phyloP scores from a whole-genome alignment of 1,140 invertebrate species.

The Ceratosolen fusciceps region DNA sequence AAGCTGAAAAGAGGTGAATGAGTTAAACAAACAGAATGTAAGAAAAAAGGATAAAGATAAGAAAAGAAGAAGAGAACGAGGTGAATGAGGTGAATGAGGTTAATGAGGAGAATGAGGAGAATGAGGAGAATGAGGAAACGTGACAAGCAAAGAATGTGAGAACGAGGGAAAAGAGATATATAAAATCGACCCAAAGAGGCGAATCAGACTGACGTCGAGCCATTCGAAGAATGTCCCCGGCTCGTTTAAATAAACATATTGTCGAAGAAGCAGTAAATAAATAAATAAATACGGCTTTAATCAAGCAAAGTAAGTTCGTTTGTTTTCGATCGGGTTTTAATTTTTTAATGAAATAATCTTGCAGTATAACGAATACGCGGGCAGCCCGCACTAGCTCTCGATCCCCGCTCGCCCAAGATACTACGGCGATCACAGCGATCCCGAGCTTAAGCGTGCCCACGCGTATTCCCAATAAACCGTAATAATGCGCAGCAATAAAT shows the following conservation, averaged over 20 bases:
- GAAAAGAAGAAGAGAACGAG: no score
- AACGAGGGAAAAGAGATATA: constrained; percentile 13
- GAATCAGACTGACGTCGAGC: constrained; percentile 14
- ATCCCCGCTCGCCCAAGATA: constrained; percentile 26
- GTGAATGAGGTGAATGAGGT: no score
- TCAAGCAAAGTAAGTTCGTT: constrained; percentile 68
- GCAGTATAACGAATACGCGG: constrained; percentile 66
- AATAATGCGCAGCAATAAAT: constrained; percentile 72
- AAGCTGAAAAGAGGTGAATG: background rate
- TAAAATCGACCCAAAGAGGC: constrained; percentile 13
- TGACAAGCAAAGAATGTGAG: constrained; percentile 14
- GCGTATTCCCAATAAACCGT: constrained; percentile 59
- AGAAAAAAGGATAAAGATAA: no score
- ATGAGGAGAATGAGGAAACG: no score
- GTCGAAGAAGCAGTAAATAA: constrained; percentile 49
- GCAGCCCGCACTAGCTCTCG: constrained; percentile 52
- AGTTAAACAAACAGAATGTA: background rate
- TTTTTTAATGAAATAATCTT: constrained; percentile 74
- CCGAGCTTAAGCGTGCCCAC: constrained; percentile 50
- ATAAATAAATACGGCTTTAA: constrained; percentile 58
- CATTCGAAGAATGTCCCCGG: constrained; percentile 36
- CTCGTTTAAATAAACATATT: constrained; percentile 43
- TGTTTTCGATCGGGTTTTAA: constrained; percentile 72
- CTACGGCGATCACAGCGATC: constrained; percentile 42
- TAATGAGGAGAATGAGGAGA: no score